These are phyloP conservation scores for Acleris cristana DNA, from an alignment of 2,888 invertebrate genomes.

Conservation along the genomic window DNA sequence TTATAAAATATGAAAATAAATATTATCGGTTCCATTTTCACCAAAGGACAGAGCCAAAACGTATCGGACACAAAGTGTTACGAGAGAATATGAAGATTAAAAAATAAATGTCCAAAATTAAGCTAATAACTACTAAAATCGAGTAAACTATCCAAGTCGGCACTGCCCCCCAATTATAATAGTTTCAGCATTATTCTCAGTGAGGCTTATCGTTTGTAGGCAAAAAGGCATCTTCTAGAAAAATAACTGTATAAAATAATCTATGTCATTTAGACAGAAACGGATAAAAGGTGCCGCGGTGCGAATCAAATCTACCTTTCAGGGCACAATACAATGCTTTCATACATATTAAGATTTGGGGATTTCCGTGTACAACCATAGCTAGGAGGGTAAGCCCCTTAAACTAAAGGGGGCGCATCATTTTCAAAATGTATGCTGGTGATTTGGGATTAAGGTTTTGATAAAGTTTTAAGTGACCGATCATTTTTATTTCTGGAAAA, in stretches of 20 bases:
- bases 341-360: constrained; percentile 37
- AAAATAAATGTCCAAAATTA: too few relatives aligned
- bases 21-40: too few relatives aligned
- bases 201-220: neutral
- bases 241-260: neutral
- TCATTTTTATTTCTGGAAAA: too few relatives aligned
- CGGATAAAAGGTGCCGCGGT: constrained; percentile 36
- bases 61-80: too few relatives aligned
- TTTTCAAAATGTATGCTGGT: too few relatives aligned
- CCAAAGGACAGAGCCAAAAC: too few relatives aligned
- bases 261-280: constrained; percentile 32
- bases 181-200: neutral
- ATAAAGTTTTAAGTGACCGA: too few relatives aligned
- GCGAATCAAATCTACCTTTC: constrained; percentile 38
- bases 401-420: neutral
- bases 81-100: too few relatives aligned
- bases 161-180: neutral
- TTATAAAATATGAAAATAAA: too few relatives aligned
- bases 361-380: constrained; percentile 10
- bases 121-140: too few relatives aligned
- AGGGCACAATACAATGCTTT: constrained; percentile 32
- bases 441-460: too few relatives aligned
- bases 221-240: neutral
- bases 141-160: too few relatives aligned
- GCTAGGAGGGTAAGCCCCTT: neutral